Evolutionary conservation across 2,797 vertebrate species (phyloP).

Genomic region (Myotis vivesi): DNA sequence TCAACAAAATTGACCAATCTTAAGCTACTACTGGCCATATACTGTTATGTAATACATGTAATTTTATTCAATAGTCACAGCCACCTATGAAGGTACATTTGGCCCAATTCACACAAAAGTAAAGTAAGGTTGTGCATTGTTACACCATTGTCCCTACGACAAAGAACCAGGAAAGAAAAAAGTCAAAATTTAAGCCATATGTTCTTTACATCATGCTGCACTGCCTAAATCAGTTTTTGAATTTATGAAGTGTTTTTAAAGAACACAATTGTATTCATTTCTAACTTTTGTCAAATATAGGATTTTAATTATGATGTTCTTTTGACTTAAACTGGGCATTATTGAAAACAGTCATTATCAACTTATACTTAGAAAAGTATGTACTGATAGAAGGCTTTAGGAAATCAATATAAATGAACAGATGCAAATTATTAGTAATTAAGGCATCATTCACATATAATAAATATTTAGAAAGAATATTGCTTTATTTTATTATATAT

Average conservation of each 20-base stretch:
- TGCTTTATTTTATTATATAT: background rate
- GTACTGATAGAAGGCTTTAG: background rate
- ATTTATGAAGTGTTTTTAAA: conserved; percentile 18
- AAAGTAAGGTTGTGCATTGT: background rate
- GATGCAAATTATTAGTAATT: conserved; percentile 20
- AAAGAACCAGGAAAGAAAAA: background rate
- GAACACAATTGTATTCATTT: background rate
- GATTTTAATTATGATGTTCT: background rate
- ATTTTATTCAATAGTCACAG: conserved; percentile 5
- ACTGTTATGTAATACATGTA: background rate
- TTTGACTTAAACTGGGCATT: background rate
- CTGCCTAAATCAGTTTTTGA: background rate
- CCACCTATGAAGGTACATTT: background rate
- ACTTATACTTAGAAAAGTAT: background rate
- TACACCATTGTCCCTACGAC: background rate
- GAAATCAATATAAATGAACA: background rate
- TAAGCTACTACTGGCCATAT: background rate
- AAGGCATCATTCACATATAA: background rate
- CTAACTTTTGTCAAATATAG: background rate
- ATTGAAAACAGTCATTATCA: background rate
- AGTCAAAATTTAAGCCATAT: background rate
- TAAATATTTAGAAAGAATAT: background rate
- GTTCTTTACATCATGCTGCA: background rate
- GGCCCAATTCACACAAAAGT: background rate
- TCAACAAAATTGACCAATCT: background rate